A percentile compares a stretch with the other conserved stretches of the same genome.
Conservation (phyloP, 2,888 invertebrate genomes). For the Oscheius sp. region DNA sequence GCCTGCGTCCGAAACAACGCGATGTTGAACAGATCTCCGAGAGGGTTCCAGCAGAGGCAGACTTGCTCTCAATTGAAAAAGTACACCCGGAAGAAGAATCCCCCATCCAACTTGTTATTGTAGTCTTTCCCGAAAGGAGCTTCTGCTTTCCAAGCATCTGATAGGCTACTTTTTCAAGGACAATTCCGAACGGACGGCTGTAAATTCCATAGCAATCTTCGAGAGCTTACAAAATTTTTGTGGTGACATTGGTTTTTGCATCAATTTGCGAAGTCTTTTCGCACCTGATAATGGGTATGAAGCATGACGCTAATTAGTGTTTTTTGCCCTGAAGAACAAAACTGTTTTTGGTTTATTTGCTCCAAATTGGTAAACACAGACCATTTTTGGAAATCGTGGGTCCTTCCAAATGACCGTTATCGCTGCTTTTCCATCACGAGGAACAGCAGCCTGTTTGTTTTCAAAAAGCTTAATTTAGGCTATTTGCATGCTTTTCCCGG, state of each 20-base stretch:
- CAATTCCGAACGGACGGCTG: constrained; percentile 7
- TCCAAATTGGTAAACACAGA: not conserved
- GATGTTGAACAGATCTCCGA: constrained; percentile 4
- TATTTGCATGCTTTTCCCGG: constrained; percentile 1
- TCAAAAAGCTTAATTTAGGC: constrained; percentile 12
- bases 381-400: not conserved
- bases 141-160: not conserved
- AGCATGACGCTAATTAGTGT: not conserved
- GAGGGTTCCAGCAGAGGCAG: not conserved
- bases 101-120: no score
- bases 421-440: constrained; percentile 12
- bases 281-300: not conserved
- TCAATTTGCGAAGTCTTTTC: not conserved
- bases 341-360: not conserved
- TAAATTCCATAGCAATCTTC: constrained; percentile 24
- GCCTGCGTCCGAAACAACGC: constrained; percentile 31
- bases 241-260: constrained; percentile 2
- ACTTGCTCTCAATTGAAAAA: no score
- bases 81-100: no score
- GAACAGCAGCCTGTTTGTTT: constrained; percentile 12
- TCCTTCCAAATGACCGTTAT: constrained; percentile 22
- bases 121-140: no score
- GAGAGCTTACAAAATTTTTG: constrained; percentile 15
- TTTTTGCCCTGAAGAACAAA: no score
- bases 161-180: constrained; percentile 16